Evolutionary conservation across 1,140 invertebrate genomes (phyloP), one percentile per base, ranked within the genome.

Genomic region (Pseudobourletiella spinata): DNA sequence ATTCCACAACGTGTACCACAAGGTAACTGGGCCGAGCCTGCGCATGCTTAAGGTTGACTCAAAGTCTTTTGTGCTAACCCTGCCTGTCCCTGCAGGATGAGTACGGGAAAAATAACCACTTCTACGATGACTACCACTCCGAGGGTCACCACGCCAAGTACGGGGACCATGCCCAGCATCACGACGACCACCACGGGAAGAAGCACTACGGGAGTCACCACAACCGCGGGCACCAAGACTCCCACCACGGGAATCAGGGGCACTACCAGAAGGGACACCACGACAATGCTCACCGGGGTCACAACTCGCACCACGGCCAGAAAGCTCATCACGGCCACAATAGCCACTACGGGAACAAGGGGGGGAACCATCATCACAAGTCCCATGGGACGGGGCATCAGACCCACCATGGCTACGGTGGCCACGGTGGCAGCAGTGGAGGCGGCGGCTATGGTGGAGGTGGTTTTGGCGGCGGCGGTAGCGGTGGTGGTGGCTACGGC

Each of bases 1-100:
- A 54, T 69, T 66, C 48, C 57, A 59, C 18, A 69, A 69, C 29
- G 46, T 42, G 1, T 69, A 69, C 46, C 67, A 69, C 57, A 69
- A 69, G 57, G 63, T 57, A 25, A 25, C n/a, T n/a, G n/a, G n/a
- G n/a, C n/a, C n/a, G 39, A 11, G 6, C 18, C 29, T 25, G 26
- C 29, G 3, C 26, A 30, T 30, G 3, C 35, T 42, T 14, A 14
- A 42, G 35, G 35, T 42, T 14, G 11, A n/a, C n/a, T n/a, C n/a
- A n/a, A n/a, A n/a, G n/a, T n/a, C n/a, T n/a, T n/a, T n/a, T n/a
- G n/a, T n/a, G n/a, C n/a, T n/a, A n/a, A n/a, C n/a, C n/a, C n/a
- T n/a, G n/a, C n/a, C n/a, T n/a, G n/a, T 39, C n/a, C n/a, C n/a
- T 39, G 32, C n/a, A 63, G 54, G 66, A 64, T 32, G 63, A 64